Conservation (phyloP, 2,888 invertebrate species). For the Andrena chrysosceles region DNA sequence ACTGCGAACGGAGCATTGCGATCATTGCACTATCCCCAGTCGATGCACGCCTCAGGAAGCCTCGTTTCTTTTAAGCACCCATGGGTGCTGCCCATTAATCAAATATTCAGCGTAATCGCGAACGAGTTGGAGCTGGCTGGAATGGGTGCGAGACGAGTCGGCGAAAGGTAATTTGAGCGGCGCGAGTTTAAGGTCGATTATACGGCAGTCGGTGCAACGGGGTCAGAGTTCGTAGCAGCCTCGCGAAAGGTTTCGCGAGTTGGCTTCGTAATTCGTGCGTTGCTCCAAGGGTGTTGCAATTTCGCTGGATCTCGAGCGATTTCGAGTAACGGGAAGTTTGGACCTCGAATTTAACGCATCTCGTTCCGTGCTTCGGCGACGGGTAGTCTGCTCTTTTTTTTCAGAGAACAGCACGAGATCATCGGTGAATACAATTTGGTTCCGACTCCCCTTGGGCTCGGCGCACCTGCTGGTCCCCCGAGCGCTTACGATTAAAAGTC, state of each 20-base stretch:
- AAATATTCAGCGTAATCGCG: neutral
- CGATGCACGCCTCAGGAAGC: neutral
- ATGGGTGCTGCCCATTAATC: neutral
- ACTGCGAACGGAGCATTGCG: neutral
- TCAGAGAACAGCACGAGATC: neutral
- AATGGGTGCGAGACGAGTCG: constrained; percentile 22
- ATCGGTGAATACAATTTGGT: neutral
- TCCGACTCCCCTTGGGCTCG: neutral
- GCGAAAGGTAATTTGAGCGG: constrained; percentile 28
- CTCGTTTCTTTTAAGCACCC: neutral
- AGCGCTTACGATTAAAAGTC: too few species aligned
- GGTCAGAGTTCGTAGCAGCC: constrained; percentile 22
- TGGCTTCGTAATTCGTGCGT: constrained; percentile 17
- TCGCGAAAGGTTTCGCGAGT: constrained; percentile 13
- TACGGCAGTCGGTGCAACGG: constrained; percentile 18
- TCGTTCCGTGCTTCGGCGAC: neutral
- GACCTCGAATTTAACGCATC: neutral
- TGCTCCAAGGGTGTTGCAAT: constrained; percentile 6
- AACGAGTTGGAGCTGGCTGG: neutral
- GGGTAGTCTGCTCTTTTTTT: neutral
- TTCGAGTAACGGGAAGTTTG: constrained; percentile 25
- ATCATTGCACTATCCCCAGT: neutral
- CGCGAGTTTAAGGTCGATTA: constrained; percentile 51
- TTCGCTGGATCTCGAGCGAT: constrained; percentile 3
- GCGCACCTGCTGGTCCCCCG: too few species aligned